Evolutionary conservation across 2,113 vertebrate species (phyloP), one percentile per base, ranked within the genome.

Genomic region (Misgurnus mizolepis): DNA sequence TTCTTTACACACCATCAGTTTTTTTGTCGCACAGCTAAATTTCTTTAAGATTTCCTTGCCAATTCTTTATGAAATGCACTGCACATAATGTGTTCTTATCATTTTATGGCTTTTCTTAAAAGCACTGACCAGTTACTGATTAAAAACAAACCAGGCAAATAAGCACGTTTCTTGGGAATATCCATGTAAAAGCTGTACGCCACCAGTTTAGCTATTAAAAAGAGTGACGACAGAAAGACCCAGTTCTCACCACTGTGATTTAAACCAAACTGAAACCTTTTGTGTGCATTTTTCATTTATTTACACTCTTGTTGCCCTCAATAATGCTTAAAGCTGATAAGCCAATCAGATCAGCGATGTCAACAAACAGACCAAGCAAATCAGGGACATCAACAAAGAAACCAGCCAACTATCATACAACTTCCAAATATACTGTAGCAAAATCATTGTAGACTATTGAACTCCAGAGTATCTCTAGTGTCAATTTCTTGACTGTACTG

Each of bases 91-190:
- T 41, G 7, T 27, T 65, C 45, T 53, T 45, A 61, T 71, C 34
- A 27, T 62, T 72, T 53, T 80, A 80, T 41, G 18, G 61, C 18
- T 43, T 64, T 64, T 27, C 43, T 40, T 4, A 27, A 72, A 49
- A 72, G 60, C 47, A 22, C 68, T 55, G 6, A 7, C 22, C 60
- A 56, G 79, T 73, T 80, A 73, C 78, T 65, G 15, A 72, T 66
- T 80, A 45, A 73, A 34, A 73, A 73, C 47, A 22, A 64, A 66
- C 47, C 22, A 47, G 47, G 61, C 5, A 39, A 17, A 11, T 5
- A 53, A 78, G 75, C 74, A 82, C 12, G 61, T 74, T 40, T 40
- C 45, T 6, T 74, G 71, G 49, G 69, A 49, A 62, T 64, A 27
- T 75, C n/a, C 18, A 56, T 10, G 56, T 61, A 74, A 74, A 74